A percentile compares a stretch with the other conserved stretches of the same genome.
Conservation (phyloP, 2,797 vertebrate genomes). For the Dromococcyx pavoninus region DNA sequence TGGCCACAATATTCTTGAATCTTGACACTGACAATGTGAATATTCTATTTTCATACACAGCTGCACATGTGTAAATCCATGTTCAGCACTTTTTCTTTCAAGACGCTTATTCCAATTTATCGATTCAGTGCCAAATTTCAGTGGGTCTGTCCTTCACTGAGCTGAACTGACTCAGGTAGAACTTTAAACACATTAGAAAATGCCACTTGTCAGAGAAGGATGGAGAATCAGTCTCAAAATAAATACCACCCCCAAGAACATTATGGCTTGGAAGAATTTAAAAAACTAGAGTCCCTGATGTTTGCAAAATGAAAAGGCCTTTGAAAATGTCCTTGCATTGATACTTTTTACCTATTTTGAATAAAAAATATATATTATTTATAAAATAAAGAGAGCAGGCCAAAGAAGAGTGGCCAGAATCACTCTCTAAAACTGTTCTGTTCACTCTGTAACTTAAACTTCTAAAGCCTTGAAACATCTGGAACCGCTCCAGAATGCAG, state of each 20-base stretch:
- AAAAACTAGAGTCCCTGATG: conserved; percentile 38
- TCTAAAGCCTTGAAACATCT: conserved; percentile 50
- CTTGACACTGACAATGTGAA: neutral
- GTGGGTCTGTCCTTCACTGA: neutral
- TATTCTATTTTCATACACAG: neutral
- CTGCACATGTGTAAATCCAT: neutral
- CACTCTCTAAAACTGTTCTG: conserved; percentile 43
- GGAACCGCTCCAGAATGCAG: conserved; percentile 53
- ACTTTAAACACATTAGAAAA: neutral
- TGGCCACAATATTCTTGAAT: conserved; percentile 48
- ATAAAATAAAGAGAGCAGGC: conserved; percentile 58
- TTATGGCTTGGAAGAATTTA: conserved; percentile 61
- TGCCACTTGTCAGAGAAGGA: neutral
- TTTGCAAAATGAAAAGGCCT: conserved; percentile 48
- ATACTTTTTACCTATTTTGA: conserved; percentile 22
- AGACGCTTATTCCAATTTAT: neutral
- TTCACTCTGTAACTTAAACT: conserved; percentile 51
- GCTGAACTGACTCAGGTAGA: neutral
- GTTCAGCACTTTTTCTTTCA: conserved; percentile 27
- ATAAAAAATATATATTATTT: conserved; percentile 53
- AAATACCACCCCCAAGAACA: conserved; percentile 49
- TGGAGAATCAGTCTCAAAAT: conserved; percentile 5
- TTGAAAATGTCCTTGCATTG: conserved; percentile 23
- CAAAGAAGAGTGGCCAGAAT: conserved; percentile 41
- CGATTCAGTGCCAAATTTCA: neutral